A percentile compares a stretch with the other conserved stretches of the same genome.
Evolutionary conservation across 2,888 invertebrate species (phyloP).

Genomic region (Drosophila prostipennis): DNA sequence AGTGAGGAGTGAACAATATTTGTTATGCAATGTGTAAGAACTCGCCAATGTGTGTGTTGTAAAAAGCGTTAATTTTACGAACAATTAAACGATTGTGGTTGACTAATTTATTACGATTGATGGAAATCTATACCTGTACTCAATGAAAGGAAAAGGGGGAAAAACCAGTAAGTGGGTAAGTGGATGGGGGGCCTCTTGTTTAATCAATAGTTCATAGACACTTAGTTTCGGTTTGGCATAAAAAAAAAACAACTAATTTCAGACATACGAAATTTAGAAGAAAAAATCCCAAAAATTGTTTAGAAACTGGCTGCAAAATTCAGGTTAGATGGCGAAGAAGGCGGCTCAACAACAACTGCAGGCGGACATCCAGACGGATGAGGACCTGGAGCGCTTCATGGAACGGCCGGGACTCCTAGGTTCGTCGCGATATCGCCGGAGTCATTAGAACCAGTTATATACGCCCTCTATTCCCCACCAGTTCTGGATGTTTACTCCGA

Average conservation of each 20-base stretch:
- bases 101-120: constrained; percentile 63
- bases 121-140: background rate
- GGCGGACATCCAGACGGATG: constrained; percentile 91
- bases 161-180: background rate
- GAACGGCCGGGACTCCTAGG: constrained; percentile 88
- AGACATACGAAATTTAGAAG: background rate
- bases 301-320: background rate
- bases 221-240: constrained; percentile 12
- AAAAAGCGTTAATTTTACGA: constrained; percentile 24
- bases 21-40: constrained; percentile 77
- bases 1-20: constrained; percentile 65
- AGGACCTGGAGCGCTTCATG: constrained; percentile 93
- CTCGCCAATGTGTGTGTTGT: constrained; percentile 62
- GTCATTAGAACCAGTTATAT: no score
- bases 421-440: background rate
- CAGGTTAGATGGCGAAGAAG: constrained; percentile 88
- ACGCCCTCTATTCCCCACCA: constrained; percentile 67
- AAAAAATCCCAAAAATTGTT: background rate
- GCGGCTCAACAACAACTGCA: constrained; percentile 91
- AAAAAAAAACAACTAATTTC: background rate
- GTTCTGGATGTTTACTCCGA: constrained; percentile 95
- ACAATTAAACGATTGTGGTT: constrained; percentile 60
- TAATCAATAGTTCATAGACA: constrained; percentile 36
- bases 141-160: background rate
- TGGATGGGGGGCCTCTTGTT: constrained; percentile 8